phyloP scores from a whole-genome alignment of 2,888 invertebrate species.

The Drosophila glabriapex region DNA sequence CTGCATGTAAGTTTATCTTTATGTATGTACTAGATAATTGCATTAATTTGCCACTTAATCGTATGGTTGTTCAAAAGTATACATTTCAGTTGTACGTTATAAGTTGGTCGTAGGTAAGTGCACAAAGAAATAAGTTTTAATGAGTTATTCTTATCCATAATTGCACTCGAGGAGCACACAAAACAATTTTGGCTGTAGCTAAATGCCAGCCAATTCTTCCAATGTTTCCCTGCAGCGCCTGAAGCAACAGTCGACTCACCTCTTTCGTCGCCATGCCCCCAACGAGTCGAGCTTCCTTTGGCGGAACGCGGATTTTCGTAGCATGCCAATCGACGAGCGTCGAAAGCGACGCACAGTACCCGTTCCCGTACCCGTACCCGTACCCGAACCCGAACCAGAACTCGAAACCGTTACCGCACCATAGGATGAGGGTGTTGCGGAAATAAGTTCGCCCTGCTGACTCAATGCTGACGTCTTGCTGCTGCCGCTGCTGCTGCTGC shows the following conservation, averaged over 20 bases:
- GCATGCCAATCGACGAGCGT: slow-evolving; percentile 83
- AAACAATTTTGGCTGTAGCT: neutral
- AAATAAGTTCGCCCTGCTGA: slow-evolving; percentile 33
- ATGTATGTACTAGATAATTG: neutral
- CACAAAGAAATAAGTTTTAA: neutral
- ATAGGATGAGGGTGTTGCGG: slow-evolving; percentile 10
- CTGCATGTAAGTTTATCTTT: neutral
- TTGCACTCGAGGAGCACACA: slow-evolving; percentile 20
- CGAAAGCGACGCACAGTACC: slow-evolving; percentile 72
- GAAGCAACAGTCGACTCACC: slow-evolving; percentile 71
- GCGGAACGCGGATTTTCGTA: slow-evolving; percentile 83
- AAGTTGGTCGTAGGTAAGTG: neutral
- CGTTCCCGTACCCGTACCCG: slow-evolving; percentile 14
- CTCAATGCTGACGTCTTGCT: slow-evolving; percentile 30
- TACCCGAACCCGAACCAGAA: neutral
- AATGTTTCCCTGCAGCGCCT: neutral
- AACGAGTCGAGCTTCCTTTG: slow-evolving; percentile 84
- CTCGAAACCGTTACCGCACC: slow-evolving; percentile 14
- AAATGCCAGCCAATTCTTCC: neutral
- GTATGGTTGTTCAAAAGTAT: neutral
- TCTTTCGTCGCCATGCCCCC: slow-evolving; percentile 81
- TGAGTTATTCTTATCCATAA: neutral
- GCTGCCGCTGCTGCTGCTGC: slow-evolving; percentile 8
- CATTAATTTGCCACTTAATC: neutral
- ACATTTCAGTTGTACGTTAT: neutral